Conservation (phyloP, 2,797 vertebrate species). For the Parauchenoglanis punctatus region DNA sequence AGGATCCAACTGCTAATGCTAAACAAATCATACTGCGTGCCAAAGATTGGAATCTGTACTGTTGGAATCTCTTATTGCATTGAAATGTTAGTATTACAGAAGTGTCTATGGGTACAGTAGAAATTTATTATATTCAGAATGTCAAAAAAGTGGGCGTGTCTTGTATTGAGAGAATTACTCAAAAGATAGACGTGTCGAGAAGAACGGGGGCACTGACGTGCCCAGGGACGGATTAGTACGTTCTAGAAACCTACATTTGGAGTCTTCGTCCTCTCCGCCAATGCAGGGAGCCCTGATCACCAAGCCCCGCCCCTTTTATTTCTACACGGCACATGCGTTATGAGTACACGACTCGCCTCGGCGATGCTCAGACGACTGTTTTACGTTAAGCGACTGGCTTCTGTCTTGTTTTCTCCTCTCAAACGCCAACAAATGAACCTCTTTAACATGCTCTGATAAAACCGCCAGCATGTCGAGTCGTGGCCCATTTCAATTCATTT, state of each 20-base stretch:
- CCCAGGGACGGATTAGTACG: background rate
- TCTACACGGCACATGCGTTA: background rate
- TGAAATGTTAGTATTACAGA: background rate
- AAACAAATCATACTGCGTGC: conserved; percentile 8
- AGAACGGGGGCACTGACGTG: background rate
- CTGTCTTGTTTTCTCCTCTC: background rate
- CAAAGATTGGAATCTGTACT: background rate
- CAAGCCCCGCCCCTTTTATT: background rate
- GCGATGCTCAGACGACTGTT: background rate
- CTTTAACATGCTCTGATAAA: background rate
- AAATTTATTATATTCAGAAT: background rate
- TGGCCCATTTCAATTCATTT: background rate
- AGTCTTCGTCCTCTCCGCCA: background rate
- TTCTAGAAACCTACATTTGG: background rate
- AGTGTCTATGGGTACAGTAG: background rate
- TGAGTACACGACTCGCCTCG: background rate
- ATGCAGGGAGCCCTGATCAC: background rate
- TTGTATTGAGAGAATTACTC: background rate
- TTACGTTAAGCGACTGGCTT: background rate
- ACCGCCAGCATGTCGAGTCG: background rate
- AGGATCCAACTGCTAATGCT: background rate
- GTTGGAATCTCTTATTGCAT: background rate
- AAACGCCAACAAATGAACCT: background rate
- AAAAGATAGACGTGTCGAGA: background rate
- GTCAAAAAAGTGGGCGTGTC: background rate